These are phyloP conservation scores for Rhynchotus rufescens DNA, from an alignment of 2,797 vertebrate genomes.

Conservation along the genomic window DNA sequence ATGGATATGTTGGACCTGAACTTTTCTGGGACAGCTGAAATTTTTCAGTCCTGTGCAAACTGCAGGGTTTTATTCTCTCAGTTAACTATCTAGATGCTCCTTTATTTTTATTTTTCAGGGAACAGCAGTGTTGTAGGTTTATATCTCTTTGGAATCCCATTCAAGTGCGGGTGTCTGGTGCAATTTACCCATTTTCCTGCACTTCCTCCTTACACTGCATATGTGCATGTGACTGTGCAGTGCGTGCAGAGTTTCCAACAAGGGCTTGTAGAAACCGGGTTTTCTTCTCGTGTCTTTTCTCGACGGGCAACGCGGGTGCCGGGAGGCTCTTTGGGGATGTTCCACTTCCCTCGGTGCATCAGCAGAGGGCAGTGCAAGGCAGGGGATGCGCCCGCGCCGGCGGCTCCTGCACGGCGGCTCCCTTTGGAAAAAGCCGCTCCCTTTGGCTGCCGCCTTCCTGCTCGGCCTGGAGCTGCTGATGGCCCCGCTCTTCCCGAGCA, in stretches of 20 bases:
- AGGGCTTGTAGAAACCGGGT: constrained; percentile 42
- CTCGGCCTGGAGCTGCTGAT: background rate
- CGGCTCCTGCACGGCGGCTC: background rate
- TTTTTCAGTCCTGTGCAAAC: background rate
- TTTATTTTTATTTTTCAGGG: constrained; percentile 4
- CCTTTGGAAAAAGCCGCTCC: background rate
- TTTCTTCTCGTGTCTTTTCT: background rate
- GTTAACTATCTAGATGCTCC: constrained; percentile 17
- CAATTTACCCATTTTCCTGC: background rate
- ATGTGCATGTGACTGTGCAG: constrained; percentile 13
- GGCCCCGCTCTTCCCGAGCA: accelerated
- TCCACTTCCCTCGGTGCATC: background rate
- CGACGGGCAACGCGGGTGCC: constrained; percentile 6
- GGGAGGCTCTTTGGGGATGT: background rate
- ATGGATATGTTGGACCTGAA: background rate
- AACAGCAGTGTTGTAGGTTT: constrained; percentile 55
- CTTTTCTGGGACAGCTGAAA: constrained; percentile 1
- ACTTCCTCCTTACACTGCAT: constrained; percentile 41
- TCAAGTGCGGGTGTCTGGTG: background rate
- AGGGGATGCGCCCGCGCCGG: background rate
- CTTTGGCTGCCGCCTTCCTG: too few species aligned
- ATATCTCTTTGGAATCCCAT: constrained; percentile 48
- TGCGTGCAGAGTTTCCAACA: constrained; percentile 25
- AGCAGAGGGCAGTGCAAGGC: constrained; percentile 82
- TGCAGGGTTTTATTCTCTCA: constrained; percentile 35